Conservation (phyloP, 2,888 invertebrate species). For the Cephus pygmeus region DNA sequence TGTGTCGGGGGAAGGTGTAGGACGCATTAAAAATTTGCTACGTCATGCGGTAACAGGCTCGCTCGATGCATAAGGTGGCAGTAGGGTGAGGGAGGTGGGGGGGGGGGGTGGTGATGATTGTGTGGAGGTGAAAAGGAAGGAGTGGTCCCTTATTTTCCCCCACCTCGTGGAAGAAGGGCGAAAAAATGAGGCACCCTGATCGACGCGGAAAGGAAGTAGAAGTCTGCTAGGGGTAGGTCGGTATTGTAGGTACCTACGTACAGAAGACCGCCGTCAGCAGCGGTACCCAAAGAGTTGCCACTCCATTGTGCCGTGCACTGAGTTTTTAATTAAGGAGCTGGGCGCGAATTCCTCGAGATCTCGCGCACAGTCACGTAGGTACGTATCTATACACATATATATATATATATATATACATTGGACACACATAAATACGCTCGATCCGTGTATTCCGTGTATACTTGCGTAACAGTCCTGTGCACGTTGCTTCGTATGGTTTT, state of each 20-base stretch:
- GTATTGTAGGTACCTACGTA: conserved; percentile 32
- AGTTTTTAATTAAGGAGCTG: conserved; percentile 61
- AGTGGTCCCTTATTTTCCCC: too few relatives aligned
- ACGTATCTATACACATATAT: conserved; percentile 14
- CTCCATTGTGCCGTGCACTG: conserved; percentile 59
- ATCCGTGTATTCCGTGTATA: too few relatives aligned
- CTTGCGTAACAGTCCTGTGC: too few relatives aligned
- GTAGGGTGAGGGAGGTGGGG: conserved; percentile 32
- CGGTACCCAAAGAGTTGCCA: conserved; percentile 56
- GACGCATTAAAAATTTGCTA: too few relatives aligned
- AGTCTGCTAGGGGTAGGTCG: conserved; percentile 36
- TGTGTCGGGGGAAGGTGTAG: too few relatives aligned
- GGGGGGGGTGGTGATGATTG: not conserved
- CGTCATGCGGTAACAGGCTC: too few relatives aligned
- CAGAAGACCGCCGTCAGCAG: conserved; percentile 27
- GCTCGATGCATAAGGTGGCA: conserved; percentile 44
- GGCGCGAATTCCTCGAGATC: conserved; percentile 54
- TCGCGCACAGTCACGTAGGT: conserved; percentile 16
- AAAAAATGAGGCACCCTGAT: conserved; percentile 21
- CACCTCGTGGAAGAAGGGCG: not conserved
- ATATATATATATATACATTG: conserved; percentile 1
- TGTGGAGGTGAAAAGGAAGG: conserved; percentile 2
- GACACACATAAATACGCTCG: conserved; percentile 7
- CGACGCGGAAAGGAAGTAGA: conserved; percentile 29
- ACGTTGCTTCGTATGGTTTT: too few relatives aligned